A percentile compares a stretch with the other conserved stretches of the same genome.
phyloP scores from a whole-genome alignment of 2,888 invertebrate genomes.

The Neria commutata region DNA sequence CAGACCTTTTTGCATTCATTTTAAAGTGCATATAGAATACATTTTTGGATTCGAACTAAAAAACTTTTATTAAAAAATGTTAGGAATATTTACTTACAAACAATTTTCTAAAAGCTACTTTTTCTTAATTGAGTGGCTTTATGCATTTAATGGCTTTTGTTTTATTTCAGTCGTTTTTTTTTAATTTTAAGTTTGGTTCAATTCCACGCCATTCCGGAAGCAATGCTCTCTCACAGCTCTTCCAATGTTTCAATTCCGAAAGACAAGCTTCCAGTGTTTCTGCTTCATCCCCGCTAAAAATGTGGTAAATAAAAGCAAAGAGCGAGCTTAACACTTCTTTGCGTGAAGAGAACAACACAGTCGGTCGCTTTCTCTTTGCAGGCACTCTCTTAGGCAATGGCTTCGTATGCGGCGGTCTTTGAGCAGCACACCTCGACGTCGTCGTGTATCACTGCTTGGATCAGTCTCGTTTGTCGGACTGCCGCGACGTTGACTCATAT shows the following conservation, averaged over 20 bases:
- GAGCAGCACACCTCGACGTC: no score
- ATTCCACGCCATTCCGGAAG: no score
- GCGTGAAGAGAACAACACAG: not conserved
- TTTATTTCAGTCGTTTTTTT: not conserved
- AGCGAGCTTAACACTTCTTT: no score
- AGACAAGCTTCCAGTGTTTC: not conserved
- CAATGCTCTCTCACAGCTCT: not conserved
- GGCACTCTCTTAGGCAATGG: no score
- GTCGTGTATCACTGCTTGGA: not conserved
- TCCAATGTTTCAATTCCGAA: slow-evolving; percentile 10
- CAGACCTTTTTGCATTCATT: no score
- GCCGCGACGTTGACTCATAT: slow-evolving; percentile 16
- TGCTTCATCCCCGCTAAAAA: no score
- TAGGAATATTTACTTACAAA: not conserved
- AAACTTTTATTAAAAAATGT: not conserved
- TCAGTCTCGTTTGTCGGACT: slow-evolving; percentile 11
- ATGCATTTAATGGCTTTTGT: not conserved
- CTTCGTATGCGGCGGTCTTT: no score
- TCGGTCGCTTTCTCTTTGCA: not conserved
- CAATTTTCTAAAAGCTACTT: not conserved
- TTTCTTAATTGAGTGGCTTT: not conserved
- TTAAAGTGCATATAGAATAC: no score
- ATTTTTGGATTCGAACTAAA: no score
- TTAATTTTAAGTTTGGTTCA: not conserved
- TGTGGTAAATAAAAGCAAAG: no score